phyloP scores from a whole-genome alignment of 2,797 vertebrate genomes.

The Pangasius sanitwongsei region DNA sequence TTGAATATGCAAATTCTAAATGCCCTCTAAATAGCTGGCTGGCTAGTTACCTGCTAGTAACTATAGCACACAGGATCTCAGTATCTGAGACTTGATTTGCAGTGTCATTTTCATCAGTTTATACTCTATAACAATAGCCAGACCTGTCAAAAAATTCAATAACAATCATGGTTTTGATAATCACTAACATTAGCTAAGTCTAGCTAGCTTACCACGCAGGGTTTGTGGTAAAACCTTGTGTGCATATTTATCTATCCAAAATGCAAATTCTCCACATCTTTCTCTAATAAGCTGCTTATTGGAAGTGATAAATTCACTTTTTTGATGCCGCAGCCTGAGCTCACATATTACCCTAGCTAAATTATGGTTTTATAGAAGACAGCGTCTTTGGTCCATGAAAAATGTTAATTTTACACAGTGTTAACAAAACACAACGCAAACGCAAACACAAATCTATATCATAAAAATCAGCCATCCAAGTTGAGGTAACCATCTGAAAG shows the following conservation, averaged over 20 bases:
- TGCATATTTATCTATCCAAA: not conserved
- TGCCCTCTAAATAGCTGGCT: not conserved
- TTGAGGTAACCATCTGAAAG: not conserved
- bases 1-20: not conserved
- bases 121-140: not conserved
- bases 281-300: not conserved
- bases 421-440: not conserved
- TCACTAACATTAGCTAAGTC: not conserved
- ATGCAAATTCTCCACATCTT: not conserved
- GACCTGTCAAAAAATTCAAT: not conserved
- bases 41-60: not conserved
- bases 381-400: not conserved
- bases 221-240: not conserved
- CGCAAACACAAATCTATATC: not conserved
- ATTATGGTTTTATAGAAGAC: not conserved
- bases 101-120: not conserved
- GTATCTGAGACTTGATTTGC: not conserved
- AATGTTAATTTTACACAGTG: not conserved
- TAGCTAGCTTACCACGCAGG: not conserved
- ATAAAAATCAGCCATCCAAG: not conserved
- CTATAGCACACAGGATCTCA: not conserved
- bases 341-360: not conserved
- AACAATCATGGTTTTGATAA: not conserved
- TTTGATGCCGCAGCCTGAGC: not conserved
- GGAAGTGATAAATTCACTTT: not conserved